A percentile compares a stretch with the other conserved stretches of the same genome.
Evolutionary conservation across 2,113 vertebrate species (phyloP).

Genomic region (Leucopsar rothschildi): DNA sequence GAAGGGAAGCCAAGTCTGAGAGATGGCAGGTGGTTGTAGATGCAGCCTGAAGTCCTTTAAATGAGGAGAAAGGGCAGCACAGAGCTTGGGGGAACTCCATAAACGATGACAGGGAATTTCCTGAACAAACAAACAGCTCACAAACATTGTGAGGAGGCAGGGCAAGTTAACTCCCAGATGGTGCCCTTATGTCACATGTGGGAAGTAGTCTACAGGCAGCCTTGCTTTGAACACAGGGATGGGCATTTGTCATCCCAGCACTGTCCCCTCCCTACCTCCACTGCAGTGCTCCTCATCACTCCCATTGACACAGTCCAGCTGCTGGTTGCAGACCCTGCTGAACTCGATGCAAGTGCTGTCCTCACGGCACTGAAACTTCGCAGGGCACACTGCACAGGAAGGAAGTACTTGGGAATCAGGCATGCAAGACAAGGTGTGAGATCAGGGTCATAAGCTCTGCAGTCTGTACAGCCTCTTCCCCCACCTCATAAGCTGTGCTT

Average conservation of each 20-base stretch:
- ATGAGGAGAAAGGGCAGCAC: neutral
- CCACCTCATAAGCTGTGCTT: neutral
- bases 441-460: neutral
- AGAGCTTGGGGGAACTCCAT: neutral
- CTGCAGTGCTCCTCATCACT: constrained; percentile 85
- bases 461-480: neutral
- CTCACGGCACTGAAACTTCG: constrained; percentile 83
- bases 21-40: neutral
- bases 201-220: neutral
- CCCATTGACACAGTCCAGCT: constrained; percentile 80
- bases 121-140: neutral
- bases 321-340: constrained; percentile 82
- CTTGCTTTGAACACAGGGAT: fast-evolving
- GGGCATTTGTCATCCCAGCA: neutral
- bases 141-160: neutral
- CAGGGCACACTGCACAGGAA: constrained; percentile 80
- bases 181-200: neutral
- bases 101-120: neutral
- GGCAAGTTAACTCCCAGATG: neutral
- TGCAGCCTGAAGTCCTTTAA: neutral
- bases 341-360: constrained; percentile 86
- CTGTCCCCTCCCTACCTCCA: constrained; percentile 67
- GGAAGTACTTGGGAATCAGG: neutral
- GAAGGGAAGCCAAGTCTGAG: neutral
- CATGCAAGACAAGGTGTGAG: neutral